These are phyloP conservation scores for Henicopernis longicauda DNA, from an alignment of 2,113 vertebrate genomes.

Conservation along the genomic window DNA sequence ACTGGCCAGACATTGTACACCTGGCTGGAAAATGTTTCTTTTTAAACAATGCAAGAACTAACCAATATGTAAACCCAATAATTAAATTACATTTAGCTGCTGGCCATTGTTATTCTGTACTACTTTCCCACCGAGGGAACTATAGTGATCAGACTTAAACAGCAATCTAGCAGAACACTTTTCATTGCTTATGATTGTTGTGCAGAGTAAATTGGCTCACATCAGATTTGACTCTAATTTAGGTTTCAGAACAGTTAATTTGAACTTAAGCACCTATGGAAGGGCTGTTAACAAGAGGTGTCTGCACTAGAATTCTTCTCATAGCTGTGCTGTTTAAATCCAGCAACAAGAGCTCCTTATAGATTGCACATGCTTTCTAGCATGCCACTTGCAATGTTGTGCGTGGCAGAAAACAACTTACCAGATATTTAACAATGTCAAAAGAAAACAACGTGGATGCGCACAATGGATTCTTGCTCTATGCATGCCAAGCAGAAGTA, in stretches of 20 bases:
- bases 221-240: slow-evolving; percentile 69
- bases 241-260: slow-evolving; percentile 63
- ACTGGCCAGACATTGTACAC: not conserved
- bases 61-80: slow-evolving; percentile 39
- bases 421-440: not conserved
- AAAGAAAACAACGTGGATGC: not conserved
- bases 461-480: not conserved
- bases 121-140: not conserved
- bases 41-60: slow-evolving; percentile 59
- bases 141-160: slow-evolving; percentile 30
- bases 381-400: not conserved
- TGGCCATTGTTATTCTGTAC: slow-evolving; percentile 32
- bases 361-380: not conserved
- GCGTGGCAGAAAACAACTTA: not conserved
- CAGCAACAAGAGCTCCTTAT: not conserved
- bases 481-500: not conserved
- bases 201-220: slow-evolving; percentile 46
- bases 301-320: slow-evolving; percentile 4
- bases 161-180: slow-evolving; percentile 51
- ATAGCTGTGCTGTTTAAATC: not conserved
- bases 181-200: slow-evolving; percentile 30
- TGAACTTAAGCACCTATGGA: slow-evolving; percentile 59
- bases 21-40: slow-evolving; percentile 32
- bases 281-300: slow-evolving; percentile 31
- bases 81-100: slow-evolving; percentile 64